Base-by-base conservation (phyloP, 2,113 vertebrate genomes). In the Psilopsiagon aymara region DNA sequence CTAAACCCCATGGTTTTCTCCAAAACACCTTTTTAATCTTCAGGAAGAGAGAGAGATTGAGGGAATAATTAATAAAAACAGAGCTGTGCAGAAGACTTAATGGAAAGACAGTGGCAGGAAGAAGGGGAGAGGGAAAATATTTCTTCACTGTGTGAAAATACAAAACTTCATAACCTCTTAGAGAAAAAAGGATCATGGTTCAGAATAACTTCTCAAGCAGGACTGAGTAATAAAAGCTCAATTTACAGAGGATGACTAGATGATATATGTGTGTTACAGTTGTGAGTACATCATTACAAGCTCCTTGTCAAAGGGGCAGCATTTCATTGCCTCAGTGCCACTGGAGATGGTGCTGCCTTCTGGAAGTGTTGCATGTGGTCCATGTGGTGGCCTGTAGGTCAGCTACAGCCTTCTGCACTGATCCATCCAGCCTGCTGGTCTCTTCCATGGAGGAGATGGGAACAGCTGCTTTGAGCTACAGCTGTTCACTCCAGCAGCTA, bases 381-480 rank as follows among this genome's bases (percentile, higher is more conserved):
- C 81, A 60, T 2, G 28, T 39, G 43, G 55, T 0, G 14, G 51
- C 55, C 47, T 71, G 46, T 37, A 75, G 87, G 39, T 60, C 87
- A 85, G 62, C 66, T 89, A 57, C 31, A 82, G 77, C 46, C 77
- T 94, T 41, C 55, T 75, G n/a, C 23, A 15, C 51, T 13, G 37
- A 53, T 46, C 63, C 46, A 49, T 71, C 55, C 1, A 0, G 28
- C 60, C 60, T 2, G 0, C 59, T 2, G 4, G 19, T n/a, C 77
- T 74, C 90, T 84, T 67, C 74, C 18, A 24, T 86, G 73, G 41
- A 69, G 37, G 68, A 88, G 59, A 57, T 52, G 79, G 37, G 64
- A 94, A 62, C 59, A 83, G 80, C 73, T 91, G 53, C 41, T 81
- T 12, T 27, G 35, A 83, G 60, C 53, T 74, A 17, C 0, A 1